These are phyloP conservation scores for Lithodes maja DNA, from an alignment of 2,888 invertebrate species.

Conservation along the genomic window DNA sequence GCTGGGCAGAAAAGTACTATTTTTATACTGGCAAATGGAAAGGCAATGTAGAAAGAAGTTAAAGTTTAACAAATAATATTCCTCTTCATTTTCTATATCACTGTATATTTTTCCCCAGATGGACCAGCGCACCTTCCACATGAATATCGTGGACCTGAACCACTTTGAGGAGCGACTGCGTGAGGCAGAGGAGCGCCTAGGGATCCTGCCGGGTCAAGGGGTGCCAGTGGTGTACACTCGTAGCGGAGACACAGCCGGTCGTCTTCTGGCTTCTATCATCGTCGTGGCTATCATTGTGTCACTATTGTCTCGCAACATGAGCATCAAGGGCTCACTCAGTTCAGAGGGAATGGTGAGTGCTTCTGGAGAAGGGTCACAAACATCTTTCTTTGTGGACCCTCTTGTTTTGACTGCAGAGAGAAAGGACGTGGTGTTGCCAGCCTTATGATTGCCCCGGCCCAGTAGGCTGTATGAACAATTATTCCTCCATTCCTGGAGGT, in stretches of 20 bases:
- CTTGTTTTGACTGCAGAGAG: no score
- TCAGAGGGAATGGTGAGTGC: constrained; percentile 65
- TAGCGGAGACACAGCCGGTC: constrained; percentile 83
- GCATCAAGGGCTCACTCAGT: constrained; percentile 75
- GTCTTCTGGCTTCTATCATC: constrained; percentile 82
- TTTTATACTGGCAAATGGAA: no score
- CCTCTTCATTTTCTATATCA: neutral
- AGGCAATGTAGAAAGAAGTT: no score
- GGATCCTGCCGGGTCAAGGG: constrained; percentile 83
- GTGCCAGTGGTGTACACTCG: constrained; percentile 90
- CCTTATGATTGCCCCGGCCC: no score
- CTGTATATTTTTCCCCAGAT: constrained; percentile 40
- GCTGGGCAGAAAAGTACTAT: no score
- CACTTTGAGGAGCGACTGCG: constrained; percentile 94
- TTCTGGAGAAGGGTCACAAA: no score
- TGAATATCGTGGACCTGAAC: constrained; percentile 89
- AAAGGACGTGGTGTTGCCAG: no score
- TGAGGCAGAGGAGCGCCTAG: constrained; percentile 81
- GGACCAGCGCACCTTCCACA: constrained; percentile 67
- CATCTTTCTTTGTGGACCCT: no score
- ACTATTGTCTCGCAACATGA: constrained; percentile 81
- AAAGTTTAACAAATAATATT: no score
- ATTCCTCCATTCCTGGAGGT: no score
- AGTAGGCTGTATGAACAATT: no score
- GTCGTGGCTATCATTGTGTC: constrained; percentile 82